These are phyloP conservation scores for Cecropterus lyciades DNA, from an alignment of 1,140 invertebrate species.

Conservation along the genomic window DNA sequence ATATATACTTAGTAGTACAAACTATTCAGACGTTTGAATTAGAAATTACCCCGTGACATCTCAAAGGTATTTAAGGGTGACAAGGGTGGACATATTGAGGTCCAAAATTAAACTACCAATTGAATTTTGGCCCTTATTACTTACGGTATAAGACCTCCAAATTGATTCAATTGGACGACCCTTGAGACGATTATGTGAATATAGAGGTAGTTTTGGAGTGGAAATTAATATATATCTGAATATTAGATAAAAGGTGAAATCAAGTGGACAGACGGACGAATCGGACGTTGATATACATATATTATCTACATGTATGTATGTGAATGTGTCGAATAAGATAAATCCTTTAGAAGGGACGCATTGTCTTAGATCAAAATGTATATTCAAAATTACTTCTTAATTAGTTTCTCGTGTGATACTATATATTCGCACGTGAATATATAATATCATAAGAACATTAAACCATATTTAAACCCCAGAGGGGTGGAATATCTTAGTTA, in stretches of 20 bases:
- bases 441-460: no score
- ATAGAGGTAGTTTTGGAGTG: background rate
- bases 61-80: slow-evolving; percentile 22
- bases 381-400: no score
- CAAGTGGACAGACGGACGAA: background rate
- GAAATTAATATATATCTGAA: slow-evolving; percentile 1
- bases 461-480: no score
- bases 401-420: no score
- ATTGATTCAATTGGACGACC: slow-evolving; percentile 19
- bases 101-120: slow-evolving; percentile 15
- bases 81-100: slow-evolving; percentile 21
- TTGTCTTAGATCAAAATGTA: no score
- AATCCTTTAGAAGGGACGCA: no score
- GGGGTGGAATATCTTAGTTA: no score
- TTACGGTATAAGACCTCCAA: slow-evolving; percentile 6
- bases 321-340: no score
- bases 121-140: slow-evolving; percentile 29
- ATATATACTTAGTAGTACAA: no score
- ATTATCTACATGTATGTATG: no score
- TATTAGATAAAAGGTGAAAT: background rate
- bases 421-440: no score
- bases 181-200: background rate
- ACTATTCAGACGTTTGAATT: slow-evolving; percentile 3
- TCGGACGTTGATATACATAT: no score
- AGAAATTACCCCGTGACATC: slow-evolving; percentile 23